phyloP scores from a whole-genome alignment of 2,113 vertebrate species.

The Otolemur garnettii region DNA sequence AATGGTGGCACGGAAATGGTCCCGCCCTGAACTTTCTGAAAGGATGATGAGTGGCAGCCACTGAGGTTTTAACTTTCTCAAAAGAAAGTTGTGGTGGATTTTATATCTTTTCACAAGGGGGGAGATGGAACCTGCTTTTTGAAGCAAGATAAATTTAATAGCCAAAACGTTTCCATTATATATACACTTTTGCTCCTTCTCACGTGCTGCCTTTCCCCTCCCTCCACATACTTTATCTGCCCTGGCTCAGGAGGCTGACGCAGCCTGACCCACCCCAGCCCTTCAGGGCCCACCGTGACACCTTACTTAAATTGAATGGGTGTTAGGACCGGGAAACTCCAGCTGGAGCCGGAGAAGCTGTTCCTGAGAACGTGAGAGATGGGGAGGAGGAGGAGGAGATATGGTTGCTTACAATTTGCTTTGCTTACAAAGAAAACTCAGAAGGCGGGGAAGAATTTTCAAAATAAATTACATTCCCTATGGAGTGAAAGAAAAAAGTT shows the following conservation, averaged over 20 bases:
- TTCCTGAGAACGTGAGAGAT: background rate
- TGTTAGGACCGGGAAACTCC: background rate
- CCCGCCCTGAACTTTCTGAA: background rate
- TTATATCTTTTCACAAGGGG: background rate
- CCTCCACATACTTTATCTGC: background rate
- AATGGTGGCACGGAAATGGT: background rate
- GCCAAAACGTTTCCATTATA: background rate
- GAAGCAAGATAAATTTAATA: background rate
- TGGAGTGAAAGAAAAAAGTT: slow-evolving; percentile 35
- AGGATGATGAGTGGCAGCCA: background rate
- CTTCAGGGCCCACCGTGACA: background rate
- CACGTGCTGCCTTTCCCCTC: background rate
- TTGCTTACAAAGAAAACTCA: background rate
- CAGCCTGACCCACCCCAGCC: background rate
- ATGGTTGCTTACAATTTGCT: background rate
- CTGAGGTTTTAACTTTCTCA: background rate
- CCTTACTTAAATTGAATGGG: background rate
- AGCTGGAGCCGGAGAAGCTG: background rate
- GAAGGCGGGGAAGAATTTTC: slow-evolving; percentile 22
- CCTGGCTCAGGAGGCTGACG: background rate
- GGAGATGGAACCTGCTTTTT: background rate
- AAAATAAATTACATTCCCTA: slow-evolving; percentile 42
- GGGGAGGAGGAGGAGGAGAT: background rate
- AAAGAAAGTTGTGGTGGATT: background rate
- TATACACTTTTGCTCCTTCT: background rate